phyloP scores from a whole-genome alignment of 2,888 invertebrate genomes.

The Dasypolia templi region DNA sequence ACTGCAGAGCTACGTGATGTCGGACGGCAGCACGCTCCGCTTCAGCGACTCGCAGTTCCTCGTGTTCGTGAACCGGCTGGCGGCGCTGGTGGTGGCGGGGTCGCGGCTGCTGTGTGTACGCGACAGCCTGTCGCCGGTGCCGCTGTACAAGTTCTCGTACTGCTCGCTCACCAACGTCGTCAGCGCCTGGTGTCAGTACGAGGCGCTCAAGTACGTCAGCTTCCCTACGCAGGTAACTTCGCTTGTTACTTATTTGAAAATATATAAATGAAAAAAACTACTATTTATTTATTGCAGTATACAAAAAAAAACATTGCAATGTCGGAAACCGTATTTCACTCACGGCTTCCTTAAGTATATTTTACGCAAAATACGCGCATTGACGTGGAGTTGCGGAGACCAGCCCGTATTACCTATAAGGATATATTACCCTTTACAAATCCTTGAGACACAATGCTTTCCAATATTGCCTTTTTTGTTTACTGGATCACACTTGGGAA shows the following conservation, averaged over 20 bases:
- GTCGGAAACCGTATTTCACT: too few species aligned
- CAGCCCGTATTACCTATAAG: too few species aligned
- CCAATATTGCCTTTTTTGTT: background rate
- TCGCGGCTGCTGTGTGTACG: slow-evolving; percentile 90
- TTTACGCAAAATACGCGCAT: too few species aligned
- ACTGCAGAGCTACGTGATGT: slow-evolving; percentile 92
- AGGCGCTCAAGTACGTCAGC: slow-evolving; percentile 99
- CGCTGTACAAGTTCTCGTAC: slow-evolving; percentile 98
- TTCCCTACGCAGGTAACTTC: slow-evolving; percentile 97
- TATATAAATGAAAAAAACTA: background rate
- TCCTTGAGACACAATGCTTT: background rate
- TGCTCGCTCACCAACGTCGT: slow-evolving; percentile 99
- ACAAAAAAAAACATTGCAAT: background rate
- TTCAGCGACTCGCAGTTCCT: slow-evolving; percentile 99
- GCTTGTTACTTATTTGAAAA: background rate
- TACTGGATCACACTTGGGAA: background rate
- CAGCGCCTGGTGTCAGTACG: slow-evolving; percentile 99
- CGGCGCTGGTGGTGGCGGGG: slow-evolving; percentile 92
- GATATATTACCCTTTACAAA: too few species aligned
- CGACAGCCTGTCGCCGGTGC: slow-evolving; percentile 94
- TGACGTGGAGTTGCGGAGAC: too few species aligned
- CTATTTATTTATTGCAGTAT: background rate
- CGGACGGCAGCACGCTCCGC: slow-evolving; percentile 91
- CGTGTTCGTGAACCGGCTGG: slow-evolving; percentile 98
- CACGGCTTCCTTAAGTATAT: too few species aligned